These are phyloP conservation scores for Erythrocercus mccallii DNA, from an alignment of 2,113 vertebrate genomes.

Conservation along the genomic window DNA sequence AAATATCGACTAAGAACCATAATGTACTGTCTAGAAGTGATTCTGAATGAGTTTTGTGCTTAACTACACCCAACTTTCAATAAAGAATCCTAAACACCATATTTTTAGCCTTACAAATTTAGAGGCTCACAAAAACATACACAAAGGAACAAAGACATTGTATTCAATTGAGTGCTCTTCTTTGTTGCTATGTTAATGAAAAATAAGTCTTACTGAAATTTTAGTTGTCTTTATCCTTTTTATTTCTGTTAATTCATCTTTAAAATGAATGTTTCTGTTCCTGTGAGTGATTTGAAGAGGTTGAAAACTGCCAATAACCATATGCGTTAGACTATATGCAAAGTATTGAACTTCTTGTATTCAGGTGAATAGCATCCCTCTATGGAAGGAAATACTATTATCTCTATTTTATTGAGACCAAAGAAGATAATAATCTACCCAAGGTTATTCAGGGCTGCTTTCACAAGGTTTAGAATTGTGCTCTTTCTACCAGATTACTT, in stretches of 20 bases:
- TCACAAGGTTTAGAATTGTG: background rate
- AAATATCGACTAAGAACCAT: background rate
- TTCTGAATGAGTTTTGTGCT: slow-evolving; percentile 43
- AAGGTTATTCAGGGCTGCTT: background rate
- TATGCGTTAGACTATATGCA: background rate
- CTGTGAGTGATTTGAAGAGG: background rate
- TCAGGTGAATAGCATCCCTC: background rate
- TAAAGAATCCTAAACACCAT: background rate
- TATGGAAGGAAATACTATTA: background rate
- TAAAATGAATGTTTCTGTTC: background rate
- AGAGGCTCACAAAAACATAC: slow-evolving; percentile 11
- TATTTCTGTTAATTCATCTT: slow-evolving; percentile 4
- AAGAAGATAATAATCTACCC: background rate
- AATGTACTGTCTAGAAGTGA: background rate
- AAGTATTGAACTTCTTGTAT: background rate
- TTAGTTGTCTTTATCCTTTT: background rate
- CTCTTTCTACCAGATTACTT: background rate
- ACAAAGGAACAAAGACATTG: background rate
- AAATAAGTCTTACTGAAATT: background rate
- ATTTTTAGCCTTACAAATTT: slow-evolving; percentile 1
- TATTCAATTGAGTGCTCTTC: background rate
- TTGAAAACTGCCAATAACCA: background rate
- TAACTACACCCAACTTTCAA: slow-evolving; percentile 8
- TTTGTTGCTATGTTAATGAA: background rate
- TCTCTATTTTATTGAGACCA: background rate